phyloP scores from a whole-genome alignment of 2,888 invertebrate genomes.

The Omphaloscelis lunosa region DNA sequence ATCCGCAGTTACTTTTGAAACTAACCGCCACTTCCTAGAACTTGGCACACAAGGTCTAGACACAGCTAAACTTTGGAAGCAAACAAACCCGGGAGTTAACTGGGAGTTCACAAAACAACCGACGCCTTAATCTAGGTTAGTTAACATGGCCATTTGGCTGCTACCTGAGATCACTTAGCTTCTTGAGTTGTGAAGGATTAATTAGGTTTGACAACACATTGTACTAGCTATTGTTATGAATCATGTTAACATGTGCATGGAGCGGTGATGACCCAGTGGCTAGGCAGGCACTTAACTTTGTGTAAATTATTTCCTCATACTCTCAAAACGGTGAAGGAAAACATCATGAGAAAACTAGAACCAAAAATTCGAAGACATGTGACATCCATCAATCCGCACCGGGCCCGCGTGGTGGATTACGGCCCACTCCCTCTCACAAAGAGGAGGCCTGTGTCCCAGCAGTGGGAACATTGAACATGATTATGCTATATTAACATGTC shows the following conservation, averaged over 20 bases:
- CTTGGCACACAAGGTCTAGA: conserved; percentile 59
- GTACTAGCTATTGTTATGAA: background rate
- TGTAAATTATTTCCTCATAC: no score
- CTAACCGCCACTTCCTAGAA: conserved; percentile 63
- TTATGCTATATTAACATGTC: background rate
- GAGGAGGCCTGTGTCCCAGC: no score
- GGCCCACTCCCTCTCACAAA: no score
- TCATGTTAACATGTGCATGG: background rate
- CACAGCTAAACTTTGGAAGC: conserved; percentile 58
- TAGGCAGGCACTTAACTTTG: no score
- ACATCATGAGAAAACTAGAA: no score
- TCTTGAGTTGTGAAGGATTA: conserved; percentile 4
- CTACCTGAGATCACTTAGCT: conserved; percentile 13
- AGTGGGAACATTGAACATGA: no score
- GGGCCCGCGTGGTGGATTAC: no score
- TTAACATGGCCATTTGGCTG: conserved; percentile 55
- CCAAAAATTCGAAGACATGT: no score
- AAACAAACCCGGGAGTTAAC: conserved; percentile 66
- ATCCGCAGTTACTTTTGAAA: conserved; percentile 64
- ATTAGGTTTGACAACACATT: conserved; percentile 4
- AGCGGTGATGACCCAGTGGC: no score
- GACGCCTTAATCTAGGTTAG: conserved; percentile 53
- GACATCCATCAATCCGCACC: no score
- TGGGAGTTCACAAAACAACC: conserved; percentile 58
- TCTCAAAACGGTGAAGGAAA: no score